Evolutionary conservation across 2,113 vertebrate species (phyloP), one percentile per base, ranked within the genome.

Genomic region (Caretta caretta): DNA sequence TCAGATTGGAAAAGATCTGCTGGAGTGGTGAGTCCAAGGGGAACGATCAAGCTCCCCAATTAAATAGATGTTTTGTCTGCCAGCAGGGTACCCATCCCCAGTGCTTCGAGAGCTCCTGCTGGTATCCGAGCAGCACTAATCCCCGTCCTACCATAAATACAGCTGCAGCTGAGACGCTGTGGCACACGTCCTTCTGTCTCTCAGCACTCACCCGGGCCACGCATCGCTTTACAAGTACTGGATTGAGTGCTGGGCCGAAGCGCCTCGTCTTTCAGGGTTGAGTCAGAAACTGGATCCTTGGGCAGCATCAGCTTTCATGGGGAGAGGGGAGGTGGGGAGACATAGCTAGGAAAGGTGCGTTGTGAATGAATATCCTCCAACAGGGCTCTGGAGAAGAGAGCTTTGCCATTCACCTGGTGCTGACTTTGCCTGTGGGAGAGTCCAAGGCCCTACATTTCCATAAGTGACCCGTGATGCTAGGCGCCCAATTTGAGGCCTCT

Each of bases 241-340:
- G 82, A 5, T 31, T 27, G 54, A 95, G 84, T 84, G 0, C 0
- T 17, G 79, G 89, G 82, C 65, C 24, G 25, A 31, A 89, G 76
- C 0, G 24, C 82, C 48, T 87, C 90, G 84, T 95, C 90, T 94
- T 94, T 93, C 90, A 96, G 78, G 46, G 95, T 95, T 96, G 96
- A 96, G 92, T 31, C 83, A 8, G 96, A 87, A 95, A 95, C 62
- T 2, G 4, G 57, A 97, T 42, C 96, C 48, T 2, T 35, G 1
- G 87, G 78, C 56, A 48, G 94, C 27, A 53, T 96, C 89, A 2
- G 29, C 57, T 90, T 84, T 42, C 95, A 78, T 78, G 29, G 35
- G 56, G 72, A n/a, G 72, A 42, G 35, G 16, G 6, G 46, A 59
- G 80, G 49, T 51, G 54, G 87, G 53, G 75, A 75, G 27, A 69